These are phyloP conservation scores for Anarhynchus alexandrinus DNA, from an alignment of 2,113 vertebrate species.

Conservation along the genomic window DNA sequence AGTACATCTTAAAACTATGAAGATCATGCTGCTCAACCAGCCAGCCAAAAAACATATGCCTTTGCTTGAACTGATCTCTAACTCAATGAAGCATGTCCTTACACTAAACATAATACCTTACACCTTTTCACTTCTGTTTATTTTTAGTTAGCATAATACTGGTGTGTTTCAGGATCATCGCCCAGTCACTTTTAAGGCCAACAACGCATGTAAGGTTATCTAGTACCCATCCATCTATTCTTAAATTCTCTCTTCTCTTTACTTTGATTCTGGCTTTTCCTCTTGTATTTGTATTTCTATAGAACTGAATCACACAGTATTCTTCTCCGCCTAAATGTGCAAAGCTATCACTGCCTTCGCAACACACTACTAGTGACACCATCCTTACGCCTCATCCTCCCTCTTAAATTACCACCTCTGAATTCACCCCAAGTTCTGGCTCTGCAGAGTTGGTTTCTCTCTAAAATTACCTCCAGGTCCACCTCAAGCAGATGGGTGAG, in stretches of 20 bases:
- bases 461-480: neutral
- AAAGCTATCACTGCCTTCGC: neutral
- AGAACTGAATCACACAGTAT: neutral
- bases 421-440: neutral
- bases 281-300: neutral
- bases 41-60: neutral
- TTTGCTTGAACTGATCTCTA: neutral
- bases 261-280: neutral
- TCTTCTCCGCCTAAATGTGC: neutral
- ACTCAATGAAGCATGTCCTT: neutral
- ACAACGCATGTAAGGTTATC: accelerated
- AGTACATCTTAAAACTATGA: neutral
- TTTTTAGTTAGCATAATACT: neutral
- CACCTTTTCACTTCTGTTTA: neutral
- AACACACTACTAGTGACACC: neutral
- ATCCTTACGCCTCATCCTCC: accelerated
- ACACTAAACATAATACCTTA: neutral
- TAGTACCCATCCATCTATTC: neutral
- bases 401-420: neutral
- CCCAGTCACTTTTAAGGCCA: neutral
- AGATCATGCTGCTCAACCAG: neutral
- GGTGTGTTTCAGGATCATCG: neutral
- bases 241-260: neutral
- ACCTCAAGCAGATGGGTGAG: neutral
- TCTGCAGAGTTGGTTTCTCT: neutral